Conservation (phyloP, 2,797 vertebrate genomes). For the Labeo calbasu region DNA sequence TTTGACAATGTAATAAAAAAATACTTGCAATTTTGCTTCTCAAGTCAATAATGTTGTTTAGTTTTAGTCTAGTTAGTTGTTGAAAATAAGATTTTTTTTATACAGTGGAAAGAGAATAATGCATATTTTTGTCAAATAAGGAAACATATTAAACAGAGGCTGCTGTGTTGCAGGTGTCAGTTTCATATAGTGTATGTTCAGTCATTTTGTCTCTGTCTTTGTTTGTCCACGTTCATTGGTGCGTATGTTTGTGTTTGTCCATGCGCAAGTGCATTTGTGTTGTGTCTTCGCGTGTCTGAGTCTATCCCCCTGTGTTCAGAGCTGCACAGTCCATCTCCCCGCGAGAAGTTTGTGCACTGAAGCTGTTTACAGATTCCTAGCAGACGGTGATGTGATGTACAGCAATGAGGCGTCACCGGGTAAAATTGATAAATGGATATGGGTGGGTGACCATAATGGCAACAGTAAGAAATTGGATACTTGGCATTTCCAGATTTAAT, state of each 20-base stretch:
- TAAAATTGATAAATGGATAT: conserved; percentile 64
- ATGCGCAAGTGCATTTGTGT: not conserved
- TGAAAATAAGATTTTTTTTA: not conserved
- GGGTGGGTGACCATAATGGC: conserved; percentile 62
- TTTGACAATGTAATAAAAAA: not conserved
- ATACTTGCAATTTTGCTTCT: not conserved
- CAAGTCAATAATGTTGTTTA: not conserved
- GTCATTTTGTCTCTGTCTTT: not conserved
- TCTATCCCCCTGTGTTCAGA: not conserved
- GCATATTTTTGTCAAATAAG: not conserved
- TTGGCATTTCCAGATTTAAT: conserved; percentile 64
- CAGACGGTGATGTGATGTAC: conserved; percentile 56
- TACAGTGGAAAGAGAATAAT: not conserved
- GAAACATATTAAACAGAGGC: not conserved
- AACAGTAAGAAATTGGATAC: conserved; percentile 62
- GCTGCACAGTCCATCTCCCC: conserved; percentile 13
- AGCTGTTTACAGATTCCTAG: conserved; percentile 60
- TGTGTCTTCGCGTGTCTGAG: not conserved
- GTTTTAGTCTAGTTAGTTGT: not conserved
- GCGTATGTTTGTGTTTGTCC: not conserved
- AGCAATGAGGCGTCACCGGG: conserved; percentile 50
- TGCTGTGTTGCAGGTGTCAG: conserved; percentile 2
- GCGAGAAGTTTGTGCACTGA: conserved; percentile 43
- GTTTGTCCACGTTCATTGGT: not conserved
- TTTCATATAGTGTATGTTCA: not conserved